Percentiles rank a stretch among this genome's conserved stretches.
Evolutionary conservation across 2,113 vertebrate genomes (phyloP).

Genomic region (Tragelaphus buxtoni): DNA sequence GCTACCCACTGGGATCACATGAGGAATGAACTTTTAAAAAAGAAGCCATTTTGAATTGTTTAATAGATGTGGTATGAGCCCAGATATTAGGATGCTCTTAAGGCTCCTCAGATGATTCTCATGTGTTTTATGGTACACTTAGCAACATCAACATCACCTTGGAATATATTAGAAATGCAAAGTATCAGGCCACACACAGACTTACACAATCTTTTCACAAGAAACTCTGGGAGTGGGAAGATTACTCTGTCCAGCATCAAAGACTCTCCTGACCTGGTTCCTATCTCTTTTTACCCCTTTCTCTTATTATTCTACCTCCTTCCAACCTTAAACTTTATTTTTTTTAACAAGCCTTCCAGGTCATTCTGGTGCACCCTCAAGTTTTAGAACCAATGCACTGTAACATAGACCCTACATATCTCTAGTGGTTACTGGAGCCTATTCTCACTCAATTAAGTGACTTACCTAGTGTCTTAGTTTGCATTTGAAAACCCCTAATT

Average conservation of each 20-base stretch:
- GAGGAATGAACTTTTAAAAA: neutral
- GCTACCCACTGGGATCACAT: neutral
- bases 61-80: neutral
- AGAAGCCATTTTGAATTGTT: neutral
- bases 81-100: neutral
- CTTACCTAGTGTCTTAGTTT: neutral
- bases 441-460: neutral
- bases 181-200: neutral
- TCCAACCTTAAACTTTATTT: neutral
- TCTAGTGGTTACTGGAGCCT: neutral
- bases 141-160: neutral
- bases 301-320: neutral
- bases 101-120: neutral
- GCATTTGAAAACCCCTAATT: neutral
- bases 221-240: neutral
- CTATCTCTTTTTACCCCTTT: neutral
- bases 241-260: neutral
- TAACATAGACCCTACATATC: accelerated
- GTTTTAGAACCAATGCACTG: neutral
- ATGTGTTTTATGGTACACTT: neutral
- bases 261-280: neutral
- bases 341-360: neutral
- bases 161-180: neutral
- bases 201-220: neutral
- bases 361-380: neutral